Percentiles rank a stretch among this genome's conserved stretches.
phyloP scores from a whole-genome alignment of 2,888 invertebrate genomes.

The Baccha elongata region DNA sequence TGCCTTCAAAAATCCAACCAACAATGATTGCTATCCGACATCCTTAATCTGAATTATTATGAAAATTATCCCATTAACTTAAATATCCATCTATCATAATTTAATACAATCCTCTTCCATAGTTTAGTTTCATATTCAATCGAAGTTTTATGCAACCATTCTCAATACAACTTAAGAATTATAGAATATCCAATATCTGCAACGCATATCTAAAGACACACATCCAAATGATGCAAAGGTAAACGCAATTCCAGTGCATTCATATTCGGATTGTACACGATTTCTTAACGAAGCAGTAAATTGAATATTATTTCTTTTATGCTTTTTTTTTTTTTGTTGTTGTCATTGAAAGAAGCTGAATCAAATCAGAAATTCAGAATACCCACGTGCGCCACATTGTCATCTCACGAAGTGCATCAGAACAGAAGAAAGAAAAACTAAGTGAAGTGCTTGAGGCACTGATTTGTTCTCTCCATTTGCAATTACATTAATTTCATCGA shows the following conservation, averaged over 20 bases:
- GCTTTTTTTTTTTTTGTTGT: too few species aligned
- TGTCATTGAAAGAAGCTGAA: constrained; percentile 12
- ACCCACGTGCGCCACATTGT: constrained; percentile 20
- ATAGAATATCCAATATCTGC: constrained; percentile 9
- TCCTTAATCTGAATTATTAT: constrained; percentile 43
- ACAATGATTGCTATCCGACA: constrained; percentile 41
- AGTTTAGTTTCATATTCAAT: constrained; percentile 25
- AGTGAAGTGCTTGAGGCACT: background rate
- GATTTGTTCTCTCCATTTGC: constrained; percentile 44
- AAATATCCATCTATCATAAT: constrained; percentile 16
- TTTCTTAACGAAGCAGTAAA: constrained; percentile 62
- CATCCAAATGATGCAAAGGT: background rate
- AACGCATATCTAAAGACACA: constrained; percentile 12
- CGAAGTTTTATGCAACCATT: constrained; percentile 49
- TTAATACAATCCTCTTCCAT: constrained; percentile 16
- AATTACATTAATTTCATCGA: constrained; percentile 52
- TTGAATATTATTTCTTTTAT: constrained; percentile 49
- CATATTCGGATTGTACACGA: constrained; percentile 53
- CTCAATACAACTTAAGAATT: background rate
- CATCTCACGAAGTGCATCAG: background rate
- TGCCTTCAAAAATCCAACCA: constrained; percentile 32
- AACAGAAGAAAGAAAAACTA: constrained; percentile 2
- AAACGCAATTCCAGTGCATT: constrained; percentile 59
- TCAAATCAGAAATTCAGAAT: constrained; percentile 11
- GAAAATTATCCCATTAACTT: constrained; percentile 35